Percentiles rank a stretch among this genome's conserved stretches.
phyloP scores from a whole-genome alignment of 2,113 vertebrate species.

The Scomber japonicus region DNA sequence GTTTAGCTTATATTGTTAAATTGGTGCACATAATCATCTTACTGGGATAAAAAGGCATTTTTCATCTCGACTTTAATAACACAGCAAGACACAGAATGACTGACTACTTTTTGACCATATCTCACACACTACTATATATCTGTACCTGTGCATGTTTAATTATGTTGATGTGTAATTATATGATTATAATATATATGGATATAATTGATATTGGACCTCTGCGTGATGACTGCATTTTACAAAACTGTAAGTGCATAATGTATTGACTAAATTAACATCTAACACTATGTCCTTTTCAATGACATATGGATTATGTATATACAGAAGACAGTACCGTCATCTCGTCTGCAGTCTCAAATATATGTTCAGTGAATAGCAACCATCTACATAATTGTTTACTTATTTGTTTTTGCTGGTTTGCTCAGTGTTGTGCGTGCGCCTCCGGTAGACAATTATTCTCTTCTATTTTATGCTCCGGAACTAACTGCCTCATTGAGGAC shows the following conservation, averaged over 20 bases:
- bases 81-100: not conserved
- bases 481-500: slow-evolving; percentile 60
- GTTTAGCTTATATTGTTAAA: too few relatives aligned
- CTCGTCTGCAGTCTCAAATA: slow-evolving; percentile 19
- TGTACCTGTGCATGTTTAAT: not conserved
- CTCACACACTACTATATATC: not conserved
- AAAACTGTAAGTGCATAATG: not conserved
- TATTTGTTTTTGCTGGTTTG: slow-evolving; percentile 34
- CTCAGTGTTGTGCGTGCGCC: slow-evolving; percentile 15
- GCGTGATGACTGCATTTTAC: not conserved
- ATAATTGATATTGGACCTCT: too few relatives aligned
- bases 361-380: slow-evolving; percentile 15
- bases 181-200: too few relatives aligned
- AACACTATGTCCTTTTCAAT: not conserved
- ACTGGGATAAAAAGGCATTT: too few relatives aligned
- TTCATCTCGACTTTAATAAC: not conserved
- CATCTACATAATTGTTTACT: slow-evolving; percentile 6
- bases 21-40: too few relatives aligned
- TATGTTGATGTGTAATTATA: too few relatives aligned
- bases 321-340: not conserved
- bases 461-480: slow-evolving; percentile 47
- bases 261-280: not conserved
- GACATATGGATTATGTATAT: not conserved
- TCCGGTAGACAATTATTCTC: slow-evolving; percentile 26
- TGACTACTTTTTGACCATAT: not conserved